These are phyloP conservation scores for Stomatorhinus walkeri DNA, from an alignment of 2,797 vertebrate genomes.

Conservation along the genomic window DNA sequence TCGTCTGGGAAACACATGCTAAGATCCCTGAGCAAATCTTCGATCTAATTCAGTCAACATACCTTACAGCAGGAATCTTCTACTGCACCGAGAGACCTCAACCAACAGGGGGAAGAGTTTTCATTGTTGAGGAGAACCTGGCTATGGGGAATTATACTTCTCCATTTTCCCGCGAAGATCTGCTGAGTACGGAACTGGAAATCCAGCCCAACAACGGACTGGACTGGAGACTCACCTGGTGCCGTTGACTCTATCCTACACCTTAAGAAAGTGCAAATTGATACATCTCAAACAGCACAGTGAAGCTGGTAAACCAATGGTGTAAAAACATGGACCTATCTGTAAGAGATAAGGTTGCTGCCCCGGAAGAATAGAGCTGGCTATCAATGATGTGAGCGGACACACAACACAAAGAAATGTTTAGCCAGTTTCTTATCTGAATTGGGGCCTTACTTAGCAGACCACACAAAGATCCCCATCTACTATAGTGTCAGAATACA, in stretches of 20 bases:
- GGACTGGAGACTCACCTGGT: background rate
- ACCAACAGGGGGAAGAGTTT: background rate
- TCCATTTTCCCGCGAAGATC: background rate
- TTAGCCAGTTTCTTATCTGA: background rate
- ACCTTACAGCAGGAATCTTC: background rate
- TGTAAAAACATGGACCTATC: background rate
- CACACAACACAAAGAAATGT: background rate
- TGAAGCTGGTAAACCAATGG: background rate
- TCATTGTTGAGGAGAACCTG: background rate
- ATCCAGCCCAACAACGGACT: background rate
- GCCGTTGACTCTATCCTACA: background rate
- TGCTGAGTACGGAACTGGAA: background rate
- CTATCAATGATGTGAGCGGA: background rate
- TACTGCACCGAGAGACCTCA: background rate
- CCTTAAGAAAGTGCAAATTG: background rate
- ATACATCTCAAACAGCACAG: background rate
- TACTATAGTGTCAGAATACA: background rate
- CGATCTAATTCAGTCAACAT: background rate
- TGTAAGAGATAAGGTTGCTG: background rate
- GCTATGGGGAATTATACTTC: background rate
- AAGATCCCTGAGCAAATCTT: background rate
- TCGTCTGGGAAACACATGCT: background rate
- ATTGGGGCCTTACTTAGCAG: background rate
- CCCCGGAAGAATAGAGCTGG: background rate
- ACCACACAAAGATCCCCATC: background rate